Evolutionary conservation across 2,888 invertebrate genomes (phyloP), one percentile per base, ranked within the genome.

Genomic region (Adela reaumurella): DNA sequence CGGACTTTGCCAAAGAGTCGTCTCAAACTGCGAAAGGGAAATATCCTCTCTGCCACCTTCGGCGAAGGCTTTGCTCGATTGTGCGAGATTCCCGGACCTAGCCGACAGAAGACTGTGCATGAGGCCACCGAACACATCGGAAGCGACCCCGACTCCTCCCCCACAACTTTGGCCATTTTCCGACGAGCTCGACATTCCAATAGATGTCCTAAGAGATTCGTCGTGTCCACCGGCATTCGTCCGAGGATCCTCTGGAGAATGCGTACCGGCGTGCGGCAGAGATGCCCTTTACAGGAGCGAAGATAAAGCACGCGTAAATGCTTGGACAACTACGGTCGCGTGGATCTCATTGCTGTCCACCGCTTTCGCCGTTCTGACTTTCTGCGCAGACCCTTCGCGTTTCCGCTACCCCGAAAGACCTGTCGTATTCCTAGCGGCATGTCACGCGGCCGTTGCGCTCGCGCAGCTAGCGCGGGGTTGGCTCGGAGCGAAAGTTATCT

Each of bases 321-420:
- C 87, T 17, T 89, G 92, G 83, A 88, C 89, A 74, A 83, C 85
- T 19, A 86, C 88, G 3, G 86, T 91, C 71, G 88, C 92, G 0
- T 87, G 90, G 65, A 68, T 92, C 20, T 89, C 92, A 53, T 83
- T 92, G 60, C 79, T 90, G 1, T 87, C 94, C 16, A 93, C 95
- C 0, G 78, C 90, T 0, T 94, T 96, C 67, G 89, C 90, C 0
- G 70, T 92, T 57, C 76, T 91, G 46, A 96, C 97, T 0, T 95
- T 94, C 68, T 86, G 92, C 74, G 89, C 95, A 42, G 95, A 96
- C 62, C 90, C 92, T 24, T 84, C 88, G 35, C 78, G 97, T 48
- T 97, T 96, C 66, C 86, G 91, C 42, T 97, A 96, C 72, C 97
- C 97, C 0, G 96, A 96, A 63, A 81, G 95, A 44, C 95, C 96